Percentiles rank a stretch among this genome's conserved stretches.
Conservation (phyloP, 2,113 vertebrate genomes). For the Narcine bancroftii region DNA sequence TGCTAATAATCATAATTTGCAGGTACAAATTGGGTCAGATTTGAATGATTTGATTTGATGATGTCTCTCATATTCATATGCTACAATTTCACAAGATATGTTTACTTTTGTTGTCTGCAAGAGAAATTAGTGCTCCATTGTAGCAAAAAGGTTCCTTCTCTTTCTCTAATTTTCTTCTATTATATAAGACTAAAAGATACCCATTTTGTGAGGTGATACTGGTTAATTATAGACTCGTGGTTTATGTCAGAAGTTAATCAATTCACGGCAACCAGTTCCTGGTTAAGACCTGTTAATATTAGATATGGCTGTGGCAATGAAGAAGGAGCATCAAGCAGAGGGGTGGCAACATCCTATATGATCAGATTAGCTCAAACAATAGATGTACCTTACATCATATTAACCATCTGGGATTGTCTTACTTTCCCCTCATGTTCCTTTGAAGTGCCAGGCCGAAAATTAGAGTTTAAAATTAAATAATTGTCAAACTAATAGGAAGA, state of each 20-base stretch:
- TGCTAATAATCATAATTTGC: slow-evolving; percentile 13
- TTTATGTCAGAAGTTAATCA: neutral
- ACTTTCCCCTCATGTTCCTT: neutral
- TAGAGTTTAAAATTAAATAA: neutral
- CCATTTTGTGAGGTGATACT: neutral
- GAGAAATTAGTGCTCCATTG: neutral
- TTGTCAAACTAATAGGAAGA: neutral
- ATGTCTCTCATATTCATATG: neutral
- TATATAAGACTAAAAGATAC: neutral
- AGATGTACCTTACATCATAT: neutral
- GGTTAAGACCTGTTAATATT: neutral
- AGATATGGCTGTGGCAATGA: neutral
- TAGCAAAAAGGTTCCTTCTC: neutral
- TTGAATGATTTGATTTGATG: neutral
- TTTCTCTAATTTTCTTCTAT: neutral
- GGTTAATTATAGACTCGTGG: neutral
- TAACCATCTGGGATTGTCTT: neutral
- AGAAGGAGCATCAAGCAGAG: neutral
- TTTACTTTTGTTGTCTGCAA: neutral
- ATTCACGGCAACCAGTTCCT: neutral
- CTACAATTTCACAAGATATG: neutral
- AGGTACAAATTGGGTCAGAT: neutral
- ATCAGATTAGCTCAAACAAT: neutral
- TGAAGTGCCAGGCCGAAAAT: neutral
- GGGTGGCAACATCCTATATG: neutral